These are phyloP conservation scores for Pogona vitticeps DNA, from an alignment of 2,113 vertebrate species.

Conservation along the genomic window DNA sequence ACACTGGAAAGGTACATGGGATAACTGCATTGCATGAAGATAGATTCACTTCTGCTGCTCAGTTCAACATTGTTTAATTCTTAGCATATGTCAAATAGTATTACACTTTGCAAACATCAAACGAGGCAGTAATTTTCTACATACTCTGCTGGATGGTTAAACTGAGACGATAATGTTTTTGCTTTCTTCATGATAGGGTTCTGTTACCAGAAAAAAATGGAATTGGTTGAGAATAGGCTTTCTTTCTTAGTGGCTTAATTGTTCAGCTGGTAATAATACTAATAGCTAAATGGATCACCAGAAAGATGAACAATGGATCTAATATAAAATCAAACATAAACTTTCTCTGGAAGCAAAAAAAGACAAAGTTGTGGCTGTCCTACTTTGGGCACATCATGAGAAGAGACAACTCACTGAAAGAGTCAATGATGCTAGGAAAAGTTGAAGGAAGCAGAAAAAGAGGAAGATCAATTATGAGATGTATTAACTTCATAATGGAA, in stretches of 20 bases:
- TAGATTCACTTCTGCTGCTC: neutral
- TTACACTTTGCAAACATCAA: neutral
- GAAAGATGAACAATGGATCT: too few species aligned
- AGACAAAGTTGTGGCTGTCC: too few species aligned
- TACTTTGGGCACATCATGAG: too few species aligned
- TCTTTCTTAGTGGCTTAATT: neutral
- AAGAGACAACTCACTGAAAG: too few species aligned
- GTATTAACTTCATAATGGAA: too few species aligned
- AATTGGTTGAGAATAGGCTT: neutral
- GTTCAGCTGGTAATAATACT: neutral
- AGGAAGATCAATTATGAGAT: too few species aligned
- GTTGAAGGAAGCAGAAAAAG: too few species aligned
- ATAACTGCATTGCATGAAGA: neutral
- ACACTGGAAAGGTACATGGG: neutral
- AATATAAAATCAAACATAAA: too few species aligned
- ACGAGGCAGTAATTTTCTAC: neutral
- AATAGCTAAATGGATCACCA: neutral
- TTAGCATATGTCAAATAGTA: neutral
- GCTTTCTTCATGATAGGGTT: neutral
- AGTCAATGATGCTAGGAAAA: too few species aligned
- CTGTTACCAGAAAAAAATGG: neutral
- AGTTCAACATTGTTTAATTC: neutral
- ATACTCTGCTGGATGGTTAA: neutral
- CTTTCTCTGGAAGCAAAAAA: too few species aligned
- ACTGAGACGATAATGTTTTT: neutral